phyloP scores from a whole-genome alignment of 2,113 vertebrate genomes.

The Brachirus orientalis region DNA sequence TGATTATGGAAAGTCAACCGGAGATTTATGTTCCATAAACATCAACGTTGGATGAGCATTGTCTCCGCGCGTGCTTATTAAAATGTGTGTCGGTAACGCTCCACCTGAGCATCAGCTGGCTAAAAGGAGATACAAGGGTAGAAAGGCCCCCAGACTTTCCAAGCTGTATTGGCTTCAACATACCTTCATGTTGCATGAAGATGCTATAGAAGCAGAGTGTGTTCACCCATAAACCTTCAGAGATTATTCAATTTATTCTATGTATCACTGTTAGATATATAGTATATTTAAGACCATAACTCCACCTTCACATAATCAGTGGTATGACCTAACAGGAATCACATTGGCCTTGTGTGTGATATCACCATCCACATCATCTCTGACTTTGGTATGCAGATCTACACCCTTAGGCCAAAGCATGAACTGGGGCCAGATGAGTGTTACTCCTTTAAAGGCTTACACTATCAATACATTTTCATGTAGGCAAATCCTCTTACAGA shows the following conservation, averaged over 20 bases:
- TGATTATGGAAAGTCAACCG: too few relatives aligned
- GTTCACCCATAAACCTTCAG: conserved; percentile 5
- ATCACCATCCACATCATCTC: conserved; percentile 7
- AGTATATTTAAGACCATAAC: too few relatives aligned
- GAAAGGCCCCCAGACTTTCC: conserved; percentile 23
- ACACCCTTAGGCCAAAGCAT: conserved; percentile 14
- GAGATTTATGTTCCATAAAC: too few relatives aligned
- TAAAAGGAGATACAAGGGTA: too few relatives aligned
- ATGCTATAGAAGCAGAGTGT: too few relatives aligned
- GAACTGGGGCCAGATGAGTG: conserved; percentile 25
- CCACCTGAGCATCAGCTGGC: too few relatives aligned
- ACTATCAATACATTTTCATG: conserved; percentile 68
- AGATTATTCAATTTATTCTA: neutral
- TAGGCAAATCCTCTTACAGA: conserved; percentile 63
- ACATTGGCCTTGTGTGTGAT: neutral
- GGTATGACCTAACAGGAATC: neutral
- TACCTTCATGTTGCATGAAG: conserved; percentile 50
- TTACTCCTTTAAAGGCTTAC: conserved; percentile 57
- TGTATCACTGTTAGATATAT: too few relatives aligned
- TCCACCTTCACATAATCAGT: neutral
- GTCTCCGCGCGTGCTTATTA: too few relatives aligned
- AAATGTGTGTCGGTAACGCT: too few relatives aligned
- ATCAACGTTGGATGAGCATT: too few relatives aligned
- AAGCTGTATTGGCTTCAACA: conserved; percentile 25
- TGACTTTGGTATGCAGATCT: conserved; percentile 26